Evolutionary conservation across 2,113 vertebrate genomes (phyloP).

Genomic region (Urocynchramus pylzowi): DNA sequence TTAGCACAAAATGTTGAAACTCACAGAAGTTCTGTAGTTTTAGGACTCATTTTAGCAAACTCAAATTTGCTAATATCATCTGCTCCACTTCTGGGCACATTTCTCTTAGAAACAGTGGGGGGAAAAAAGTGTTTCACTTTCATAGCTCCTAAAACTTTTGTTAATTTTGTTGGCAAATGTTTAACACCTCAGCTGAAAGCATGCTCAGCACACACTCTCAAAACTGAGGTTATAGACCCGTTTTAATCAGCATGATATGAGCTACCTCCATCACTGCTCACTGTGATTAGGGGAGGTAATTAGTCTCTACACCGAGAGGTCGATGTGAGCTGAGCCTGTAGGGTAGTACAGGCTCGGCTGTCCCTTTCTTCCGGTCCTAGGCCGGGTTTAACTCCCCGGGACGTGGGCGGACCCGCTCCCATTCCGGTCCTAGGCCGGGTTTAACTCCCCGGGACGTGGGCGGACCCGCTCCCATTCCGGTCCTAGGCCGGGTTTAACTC

Average conservation of each 20-base stretch:
- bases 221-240: neutral
- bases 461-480: accelerated
- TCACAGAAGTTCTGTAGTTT: neutral
- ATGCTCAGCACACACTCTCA: neutral
- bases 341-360: neutral
- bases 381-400: neutral
- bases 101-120: neutral
- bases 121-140: neutral
- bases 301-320: too few species aligned
- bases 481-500: neutral
- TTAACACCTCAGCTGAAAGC: neutral
- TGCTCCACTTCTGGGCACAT: neutral
- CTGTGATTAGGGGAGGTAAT: neutral
- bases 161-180: neutral
- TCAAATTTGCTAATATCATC: neutral
- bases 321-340: neutral
- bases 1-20: neutral
- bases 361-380: neutral
- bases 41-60: neutral
- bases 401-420: accelerated
- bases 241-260: neutral
- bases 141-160: neutral
- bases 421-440: neutral
- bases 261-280: neutral
- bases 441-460: neutral